phyloP scores from a whole-genome alignment of 2,888 invertebrate species.

The Panopea generosa region DNA sequence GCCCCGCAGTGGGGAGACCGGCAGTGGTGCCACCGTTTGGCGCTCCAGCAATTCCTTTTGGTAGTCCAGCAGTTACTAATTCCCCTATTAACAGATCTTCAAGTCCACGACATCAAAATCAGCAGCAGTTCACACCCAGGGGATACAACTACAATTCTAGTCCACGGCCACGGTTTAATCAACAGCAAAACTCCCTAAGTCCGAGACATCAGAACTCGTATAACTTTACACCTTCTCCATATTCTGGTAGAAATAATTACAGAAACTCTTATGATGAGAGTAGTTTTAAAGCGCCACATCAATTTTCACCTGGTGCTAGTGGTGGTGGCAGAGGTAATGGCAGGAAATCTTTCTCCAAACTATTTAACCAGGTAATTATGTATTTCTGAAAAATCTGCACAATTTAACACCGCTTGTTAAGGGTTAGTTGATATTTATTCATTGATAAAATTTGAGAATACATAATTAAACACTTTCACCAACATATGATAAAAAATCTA shows the following conservation, averaged over 20 bases:
- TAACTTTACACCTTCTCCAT: slow-evolving; percentile 24
- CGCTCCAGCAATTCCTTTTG: slow-evolving; percentile 27
- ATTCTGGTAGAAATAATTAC: slow-evolving; percentile 15
- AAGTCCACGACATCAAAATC: slow-evolving; percentile 36
- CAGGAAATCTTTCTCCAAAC: slow-evolving; percentile 51
- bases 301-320: slow-evolving; percentile 56
- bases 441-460: too few species aligned
- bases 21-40: slow-evolving; percentile 38
- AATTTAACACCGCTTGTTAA: too few species aligned
- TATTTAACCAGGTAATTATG: slow-evolving; percentile 55
- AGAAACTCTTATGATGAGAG: slow-evolving; percentile 24
- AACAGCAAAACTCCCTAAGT: slow-evolving; percentile 6
- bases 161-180: slow-evolving; percentile 2
- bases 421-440: too few species aligned
- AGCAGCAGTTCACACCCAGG: slow-evolving; percentile 31
- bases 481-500: too few species aligned
- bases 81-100: slow-evolving; percentile 26
- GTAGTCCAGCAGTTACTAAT: slow-evolving; percentile 13
- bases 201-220: slow-evolving; percentile 15
- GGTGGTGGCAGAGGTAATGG: slow-evolving; percentile 59
- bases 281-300: slow-evolving; percentile 62
- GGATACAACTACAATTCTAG: slow-evolving; percentile 21
- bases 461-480: too few species aligned
- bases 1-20: slow-evolving; percentile 49
- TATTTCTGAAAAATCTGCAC: not conserved